Evolutionary conservation across 1,140 invertebrate species (phyloP).

Genomic region (Dolichoris vasculosae): DNA sequence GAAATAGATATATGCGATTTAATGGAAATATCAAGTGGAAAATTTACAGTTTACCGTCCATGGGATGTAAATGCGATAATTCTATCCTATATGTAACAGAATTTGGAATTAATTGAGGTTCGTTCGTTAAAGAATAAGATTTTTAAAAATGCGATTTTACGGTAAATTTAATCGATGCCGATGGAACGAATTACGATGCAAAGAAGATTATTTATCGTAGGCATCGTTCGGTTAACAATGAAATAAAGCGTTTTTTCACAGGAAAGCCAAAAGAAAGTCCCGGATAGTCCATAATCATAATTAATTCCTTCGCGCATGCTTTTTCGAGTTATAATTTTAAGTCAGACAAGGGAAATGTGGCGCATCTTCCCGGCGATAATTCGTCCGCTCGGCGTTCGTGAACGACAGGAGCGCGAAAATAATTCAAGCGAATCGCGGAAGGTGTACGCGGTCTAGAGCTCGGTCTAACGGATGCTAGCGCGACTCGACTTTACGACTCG

Average conservation of each 20-base stretch:
- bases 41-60: too few relatives aligned
- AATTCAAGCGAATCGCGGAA: slow-evolving; percentile 30
- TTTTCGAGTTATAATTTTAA: not conserved
- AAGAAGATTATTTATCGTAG: slow-evolving; percentile 7
- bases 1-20: not conserved
- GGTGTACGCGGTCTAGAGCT: not conserved
- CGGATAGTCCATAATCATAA: not conserved
- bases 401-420: slow-evolving; percentile 16
- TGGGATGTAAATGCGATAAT: not conserved
- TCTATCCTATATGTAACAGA: not conserved
- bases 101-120: not conserved
- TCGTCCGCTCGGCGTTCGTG: not conserved
- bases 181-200: not conserved
- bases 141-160: not conserved
- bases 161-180: not conserved
- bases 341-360: not conserved
- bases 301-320: not conserved
- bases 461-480: not conserved
- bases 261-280: not conserved
- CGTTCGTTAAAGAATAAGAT: not conserved
- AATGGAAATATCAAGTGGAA: not conserved
- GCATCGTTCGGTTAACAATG: not conserved
- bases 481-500: slow-evolving; percentile 35
- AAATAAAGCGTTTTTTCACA: not conserved
- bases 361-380: not conserved